These are phyloP conservation scores for Periophthalmus magnuspinnatus DNA, from an alignment of 2,797 vertebrate species.

Conservation along the genomic window DNA sequence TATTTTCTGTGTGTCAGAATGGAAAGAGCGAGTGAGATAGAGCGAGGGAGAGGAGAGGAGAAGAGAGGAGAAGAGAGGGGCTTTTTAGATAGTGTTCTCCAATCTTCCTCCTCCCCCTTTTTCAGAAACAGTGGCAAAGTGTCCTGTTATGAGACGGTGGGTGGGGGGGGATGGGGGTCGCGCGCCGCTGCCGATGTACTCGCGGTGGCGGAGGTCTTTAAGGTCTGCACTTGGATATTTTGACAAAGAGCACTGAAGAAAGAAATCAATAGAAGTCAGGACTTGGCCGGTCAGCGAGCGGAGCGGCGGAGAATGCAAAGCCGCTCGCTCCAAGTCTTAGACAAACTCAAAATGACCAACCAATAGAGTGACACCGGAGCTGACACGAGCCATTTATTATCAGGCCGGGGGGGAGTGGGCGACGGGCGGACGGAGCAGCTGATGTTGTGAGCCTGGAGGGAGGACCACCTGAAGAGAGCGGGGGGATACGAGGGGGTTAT, in stretches of 20 bases:
- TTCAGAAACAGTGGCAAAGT: constrained; percentile 60
- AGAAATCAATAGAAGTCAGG: constrained; percentile 96
- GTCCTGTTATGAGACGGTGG: constrained; percentile 50
- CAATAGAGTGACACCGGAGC: constrained; percentile 87
- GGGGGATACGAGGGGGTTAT: not conserved
- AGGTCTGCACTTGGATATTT: constrained; percentile 90
- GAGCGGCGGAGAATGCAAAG: constrained; percentile 75
- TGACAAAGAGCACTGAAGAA: constrained; percentile 94
- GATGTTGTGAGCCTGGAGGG: constrained; percentile 77
- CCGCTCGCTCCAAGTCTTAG: constrained; percentile 80
- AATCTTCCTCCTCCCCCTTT: constrained; percentile 69
- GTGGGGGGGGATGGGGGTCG: constrained; percentile 48
- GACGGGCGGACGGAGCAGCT: constrained; percentile 81
- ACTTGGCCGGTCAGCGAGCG: constrained; percentile 81
- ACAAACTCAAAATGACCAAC: constrained; percentile 92
- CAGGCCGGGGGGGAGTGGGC: constrained; percentile 82
- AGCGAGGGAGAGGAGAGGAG: constrained; percentile 73
- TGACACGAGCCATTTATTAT: constrained; percentile 96
- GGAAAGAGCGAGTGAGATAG: constrained; percentile 85
- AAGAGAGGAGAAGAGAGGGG: constrained; percentile 79
- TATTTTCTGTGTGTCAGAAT: constrained; percentile 98
- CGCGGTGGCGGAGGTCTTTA: constrained; percentile 89
- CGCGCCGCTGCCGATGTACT: constrained; percentile 72
- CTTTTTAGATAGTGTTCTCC: constrained; percentile 87
- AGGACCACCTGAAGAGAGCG: constrained; percentile 83